A percentile compares a stretch with the other conserved stretches of the same genome.
phyloP scores from a whole-genome alignment of 2,888 invertebrate genomes.

The Eulithis prunata region DNA sequence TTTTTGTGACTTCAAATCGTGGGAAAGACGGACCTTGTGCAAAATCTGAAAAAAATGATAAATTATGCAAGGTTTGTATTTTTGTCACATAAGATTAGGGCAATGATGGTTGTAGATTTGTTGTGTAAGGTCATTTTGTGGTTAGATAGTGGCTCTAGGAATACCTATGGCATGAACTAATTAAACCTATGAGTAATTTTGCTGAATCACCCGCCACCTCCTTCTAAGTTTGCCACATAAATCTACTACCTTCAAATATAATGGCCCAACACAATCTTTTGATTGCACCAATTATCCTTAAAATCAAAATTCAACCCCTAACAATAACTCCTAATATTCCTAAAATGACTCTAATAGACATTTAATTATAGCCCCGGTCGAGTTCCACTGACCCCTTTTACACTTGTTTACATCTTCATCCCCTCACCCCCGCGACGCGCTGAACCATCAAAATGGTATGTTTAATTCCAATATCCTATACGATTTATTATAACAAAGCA shows the following conservation, averaged over 20 bases:
- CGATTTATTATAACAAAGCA: slow-evolving; percentile 81
- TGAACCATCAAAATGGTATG: slow-evolving; percentile 83
- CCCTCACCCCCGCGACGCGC: slow-evolving; percentile 68
- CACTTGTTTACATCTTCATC: slow-evolving; percentile 84
- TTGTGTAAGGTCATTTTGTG: not conserved
- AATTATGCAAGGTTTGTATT: slow-evolving; percentile 14
- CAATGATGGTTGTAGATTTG: slow-evolving; percentile 9
- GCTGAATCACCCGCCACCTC: slow-evolving; percentile 40
- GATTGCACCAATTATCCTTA: slow-evolving; percentile 65
- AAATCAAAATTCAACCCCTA: slow-evolving; percentile 66
- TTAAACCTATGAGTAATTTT: slow-evolving; percentile 36
- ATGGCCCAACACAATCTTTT: slow-evolving; percentile 56
- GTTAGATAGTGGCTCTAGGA: not conserved
- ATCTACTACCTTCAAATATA: slow-evolving; percentile 49
- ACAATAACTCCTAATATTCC: slow-evolving; percentile 74
- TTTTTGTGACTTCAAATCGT: slow-evolving; percentile 69
- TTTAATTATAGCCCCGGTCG: slow-evolving; percentile 76
- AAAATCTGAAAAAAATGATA: slow-evolving; percentile 54
- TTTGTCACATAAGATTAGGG: slow-evolving; percentile 26
- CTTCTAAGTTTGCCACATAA: slow-evolving; percentile 50
- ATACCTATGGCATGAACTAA: not conserved
- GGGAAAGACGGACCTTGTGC: slow-evolving; percentile 52
- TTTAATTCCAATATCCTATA: slow-evolving; percentile 81
- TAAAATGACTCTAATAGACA: slow-evolving; percentile 80
- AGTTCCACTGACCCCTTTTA: slow-evolving; percentile 83